These are phyloP conservation scores for Premnoplex brunnescens DNA, from an alignment of 2,797 vertebrate species.

Conservation along the genomic window DNA sequence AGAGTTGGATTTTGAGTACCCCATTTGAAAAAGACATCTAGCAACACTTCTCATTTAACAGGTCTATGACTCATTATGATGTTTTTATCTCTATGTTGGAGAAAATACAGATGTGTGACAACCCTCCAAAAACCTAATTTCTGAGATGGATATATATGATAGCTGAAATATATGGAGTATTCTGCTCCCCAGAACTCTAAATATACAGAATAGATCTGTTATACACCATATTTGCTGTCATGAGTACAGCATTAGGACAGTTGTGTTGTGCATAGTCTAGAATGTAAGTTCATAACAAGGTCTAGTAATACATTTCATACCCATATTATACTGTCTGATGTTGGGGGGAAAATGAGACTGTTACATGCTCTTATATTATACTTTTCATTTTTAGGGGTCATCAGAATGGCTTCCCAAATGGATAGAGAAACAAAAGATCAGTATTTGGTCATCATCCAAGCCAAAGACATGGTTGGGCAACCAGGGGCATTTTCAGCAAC, in stretches of 20 bases:
- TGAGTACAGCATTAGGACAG: not conserved
- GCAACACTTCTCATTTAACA: not conserved
- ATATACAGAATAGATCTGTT: not conserved
- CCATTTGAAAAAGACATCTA: not conserved
- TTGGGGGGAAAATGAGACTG: not conserved
- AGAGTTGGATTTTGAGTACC: not conserved
- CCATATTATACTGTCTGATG: not conserved
- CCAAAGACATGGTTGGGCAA: slow-evolving; percentile 91
- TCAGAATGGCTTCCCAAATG: slow-evolving; percentile 82
- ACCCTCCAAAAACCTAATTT: not conserved
- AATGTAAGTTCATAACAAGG: not conserved
- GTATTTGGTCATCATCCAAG: slow-evolving; percentile 90
- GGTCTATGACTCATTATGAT: rapidly evolving
- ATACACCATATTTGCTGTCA: rapidly evolving
- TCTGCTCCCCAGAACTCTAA: not conserved
- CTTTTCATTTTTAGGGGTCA: slow-evolving; percentile 66
- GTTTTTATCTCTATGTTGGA: not conserved
- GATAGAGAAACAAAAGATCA: slow-evolving; percentile 90
- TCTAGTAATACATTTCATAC: not conserved
- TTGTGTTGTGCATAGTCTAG: not conserved
- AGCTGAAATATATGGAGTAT: not conserved
- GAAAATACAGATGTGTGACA: not conserved
- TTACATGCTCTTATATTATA: not conserved
- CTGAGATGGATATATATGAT: not conserved
- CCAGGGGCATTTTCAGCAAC: slow-evolving; percentile 85